Evolutionary conservation across 2,888 invertebrate species (phyloP).

Genomic region (Eulithis testata): DNA sequence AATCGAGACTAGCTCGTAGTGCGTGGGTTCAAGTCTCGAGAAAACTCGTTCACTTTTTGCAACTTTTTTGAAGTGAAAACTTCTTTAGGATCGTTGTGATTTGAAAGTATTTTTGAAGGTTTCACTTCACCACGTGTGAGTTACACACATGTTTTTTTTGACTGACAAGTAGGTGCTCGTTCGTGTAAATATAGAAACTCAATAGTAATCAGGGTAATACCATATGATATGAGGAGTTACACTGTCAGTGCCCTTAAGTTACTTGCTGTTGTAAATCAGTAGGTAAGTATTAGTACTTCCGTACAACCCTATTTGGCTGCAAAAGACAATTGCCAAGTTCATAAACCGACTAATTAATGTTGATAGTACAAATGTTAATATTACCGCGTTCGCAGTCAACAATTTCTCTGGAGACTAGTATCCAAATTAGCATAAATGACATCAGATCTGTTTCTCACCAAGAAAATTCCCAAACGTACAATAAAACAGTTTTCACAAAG

Average conservation of each 20-base stretch:
- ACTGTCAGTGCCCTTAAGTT: background rate
- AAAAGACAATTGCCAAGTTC: conserved; percentile 9
- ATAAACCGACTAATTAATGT: conserved; percentile 18
- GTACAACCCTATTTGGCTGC: conserved; percentile 6
- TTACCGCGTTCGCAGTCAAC: conserved; percentile 20
- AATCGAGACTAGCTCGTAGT: no score
- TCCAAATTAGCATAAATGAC: conserved; percentile 41
- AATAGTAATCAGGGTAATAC: background rate
- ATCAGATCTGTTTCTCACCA: conserved; percentile 42
- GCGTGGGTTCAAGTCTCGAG: no score
- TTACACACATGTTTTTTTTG: no score
- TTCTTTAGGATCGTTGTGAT: no score
- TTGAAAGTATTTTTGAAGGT: no score
- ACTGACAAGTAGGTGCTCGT: no score
- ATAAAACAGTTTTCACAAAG: conserved; percentile 61
- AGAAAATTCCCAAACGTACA: conserved; percentile 52
- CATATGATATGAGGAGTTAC: background rate
- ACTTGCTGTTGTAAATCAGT: background rate
- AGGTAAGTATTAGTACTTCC: conserved; percentile 1
- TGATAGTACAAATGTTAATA: conserved; percentile 23
- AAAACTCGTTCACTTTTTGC: no score
- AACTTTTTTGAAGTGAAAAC: no score
- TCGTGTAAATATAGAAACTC: no score
- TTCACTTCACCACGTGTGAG: no score
- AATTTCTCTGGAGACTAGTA: conserved; percentile 36